phyloP scores from a whole-genome alignment of 2,888 invertebrate genomes.

The Lamellibrachia columna region DNA sequence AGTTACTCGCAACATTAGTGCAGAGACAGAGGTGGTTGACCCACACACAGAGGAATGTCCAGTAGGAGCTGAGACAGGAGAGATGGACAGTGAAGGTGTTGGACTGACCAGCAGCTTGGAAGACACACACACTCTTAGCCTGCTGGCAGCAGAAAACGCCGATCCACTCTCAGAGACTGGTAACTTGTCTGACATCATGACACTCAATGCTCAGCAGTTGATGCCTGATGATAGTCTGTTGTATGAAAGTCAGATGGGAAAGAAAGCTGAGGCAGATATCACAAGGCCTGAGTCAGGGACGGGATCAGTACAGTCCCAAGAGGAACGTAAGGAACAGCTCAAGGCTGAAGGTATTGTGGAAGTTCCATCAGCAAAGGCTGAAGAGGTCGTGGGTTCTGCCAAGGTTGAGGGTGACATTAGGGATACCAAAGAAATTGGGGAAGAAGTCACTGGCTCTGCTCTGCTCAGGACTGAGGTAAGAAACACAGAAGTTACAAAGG shows the following conservation, averaged over 20 bases:
- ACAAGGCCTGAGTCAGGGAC: neutral
- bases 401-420: neutral
- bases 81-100: neutral
- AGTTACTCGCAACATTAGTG: neutral
- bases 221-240: conserved; percentile 9
- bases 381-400: neutral
- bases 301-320: neutral
- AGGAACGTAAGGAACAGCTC: neutral
- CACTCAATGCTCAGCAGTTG: neutral
- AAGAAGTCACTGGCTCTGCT: too few relatives aligned
- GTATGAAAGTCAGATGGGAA: neutral
- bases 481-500: neutral
- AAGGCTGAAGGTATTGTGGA: neutral
- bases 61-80: neutral
- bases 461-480: neutral
- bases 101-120: neutral
- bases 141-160: neutral
- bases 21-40: neutral
- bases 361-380: neutral
- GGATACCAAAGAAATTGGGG: neutral
- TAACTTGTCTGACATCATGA: neutral
- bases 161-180: neutral
- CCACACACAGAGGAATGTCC: neutral
- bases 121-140: neutral
- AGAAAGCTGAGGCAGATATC: neutral